Evolutionary conservation across 2,113 vertebrate genomes (phyloP).

Genomic region (Donacobius atricapilla): DNA sequence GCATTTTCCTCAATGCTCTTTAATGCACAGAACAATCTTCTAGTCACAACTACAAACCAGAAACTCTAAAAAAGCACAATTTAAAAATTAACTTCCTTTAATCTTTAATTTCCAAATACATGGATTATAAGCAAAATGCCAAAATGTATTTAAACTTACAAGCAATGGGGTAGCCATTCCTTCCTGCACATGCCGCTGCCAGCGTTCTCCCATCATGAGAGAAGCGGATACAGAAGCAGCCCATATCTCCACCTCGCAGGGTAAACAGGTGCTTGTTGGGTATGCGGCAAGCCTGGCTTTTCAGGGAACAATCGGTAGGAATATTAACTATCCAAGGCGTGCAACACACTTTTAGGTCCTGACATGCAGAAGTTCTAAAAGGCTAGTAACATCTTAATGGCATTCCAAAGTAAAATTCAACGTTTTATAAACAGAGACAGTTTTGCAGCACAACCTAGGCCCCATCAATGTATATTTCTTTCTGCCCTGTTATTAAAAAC

Average conservation of each 20-base stretch:
- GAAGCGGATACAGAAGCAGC: constrained; percentile 88
- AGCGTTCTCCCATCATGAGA: constrained; percentile 86
- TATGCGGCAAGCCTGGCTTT: constrained; percentile 86
- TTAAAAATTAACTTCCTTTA: neutral
- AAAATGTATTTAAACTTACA: constrained; percentile 71
- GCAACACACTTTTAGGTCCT: neutral
- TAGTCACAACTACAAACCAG: neutral
- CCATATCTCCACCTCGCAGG: constrained; percentile 87
- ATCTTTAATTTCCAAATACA: neutral
- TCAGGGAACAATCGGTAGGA: neutral
- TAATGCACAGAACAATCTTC: neutral
- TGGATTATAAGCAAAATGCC: neutral
- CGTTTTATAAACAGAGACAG: neutral
- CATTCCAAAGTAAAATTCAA: neutral
- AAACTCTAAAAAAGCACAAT: neutral
- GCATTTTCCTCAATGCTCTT: neutral
- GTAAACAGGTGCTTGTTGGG: constrained; percentile 88
- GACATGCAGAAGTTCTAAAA: neutral
- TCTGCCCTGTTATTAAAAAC: neutral
- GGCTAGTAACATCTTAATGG: neutral
- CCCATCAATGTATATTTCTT: neutral
- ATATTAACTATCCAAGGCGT: neutral
- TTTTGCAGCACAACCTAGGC: neutral
- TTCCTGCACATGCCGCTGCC: constrained; percentile 90
- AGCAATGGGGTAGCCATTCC: constrained; percentile 86